phyloP scores from a whole-genome alignment of 2,113 vertebrate species.

The Oreochromis aureus region DNA sequence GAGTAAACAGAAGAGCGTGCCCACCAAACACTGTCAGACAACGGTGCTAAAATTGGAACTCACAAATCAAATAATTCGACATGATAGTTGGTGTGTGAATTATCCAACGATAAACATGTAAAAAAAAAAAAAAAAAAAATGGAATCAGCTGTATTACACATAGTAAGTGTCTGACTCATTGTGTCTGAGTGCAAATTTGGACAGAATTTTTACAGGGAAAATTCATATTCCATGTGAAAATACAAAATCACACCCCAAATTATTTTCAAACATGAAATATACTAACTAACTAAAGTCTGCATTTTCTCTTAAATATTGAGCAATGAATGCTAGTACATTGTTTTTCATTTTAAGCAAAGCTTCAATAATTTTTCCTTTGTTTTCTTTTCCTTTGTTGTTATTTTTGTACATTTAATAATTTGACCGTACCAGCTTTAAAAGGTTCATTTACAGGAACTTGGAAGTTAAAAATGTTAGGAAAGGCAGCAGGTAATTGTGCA shows the following conservation, averaged over 20 bases:
- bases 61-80: background rate
- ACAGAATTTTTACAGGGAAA: background rate
- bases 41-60: background rate
- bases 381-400: background rate
- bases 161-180: background rate
- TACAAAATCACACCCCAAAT: slow-evolving; percentile 14
- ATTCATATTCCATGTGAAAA: background rate
- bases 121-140: background rate
- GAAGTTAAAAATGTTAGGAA: background rate
- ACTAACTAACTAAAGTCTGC: slow-evolving; percentile 1
- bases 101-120: background rate
- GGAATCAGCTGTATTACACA: background rate
- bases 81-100: background rate
- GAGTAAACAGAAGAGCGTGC: background rate
- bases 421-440: background rate
- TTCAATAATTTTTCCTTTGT: background rate
- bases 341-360: background rate
- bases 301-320: slow-evolving; percentile 6
- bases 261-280: slow-evolving; percentile 3
- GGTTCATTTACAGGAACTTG: background rate
- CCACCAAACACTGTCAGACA: background rate
- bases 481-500: background rate
- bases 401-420: background rate
- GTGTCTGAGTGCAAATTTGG: background rate
- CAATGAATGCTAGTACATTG: background rate